Evolutionary conservation across 2,888 invertebrate genomes (phyloP).

Genomic region (Halictus ligatus): DNA sequence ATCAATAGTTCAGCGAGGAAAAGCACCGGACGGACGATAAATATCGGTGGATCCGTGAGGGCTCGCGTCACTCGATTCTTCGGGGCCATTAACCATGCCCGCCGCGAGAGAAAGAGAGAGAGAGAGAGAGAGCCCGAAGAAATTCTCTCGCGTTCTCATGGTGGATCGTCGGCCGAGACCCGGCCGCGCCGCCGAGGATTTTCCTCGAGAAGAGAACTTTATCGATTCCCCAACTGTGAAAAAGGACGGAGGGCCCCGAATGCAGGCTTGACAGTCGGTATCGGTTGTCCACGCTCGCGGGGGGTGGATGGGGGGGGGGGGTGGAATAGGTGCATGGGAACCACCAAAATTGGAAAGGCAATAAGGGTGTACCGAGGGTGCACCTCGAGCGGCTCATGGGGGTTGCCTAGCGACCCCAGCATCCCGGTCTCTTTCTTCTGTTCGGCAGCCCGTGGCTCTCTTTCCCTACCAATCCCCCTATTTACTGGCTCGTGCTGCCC

Average conservation of each 20-base stretch:
- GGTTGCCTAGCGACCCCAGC: slow-evolving; percentile 81
- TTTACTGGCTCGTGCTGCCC: slow-evolving; percentile 64
- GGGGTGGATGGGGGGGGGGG: neutral
- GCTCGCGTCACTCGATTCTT: slow-evolving; percentile 19
- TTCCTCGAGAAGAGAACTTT: slow-evolving; percentile 50
- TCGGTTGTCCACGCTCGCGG: slow-evolving; percentile 54
- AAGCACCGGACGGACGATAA: neutral
- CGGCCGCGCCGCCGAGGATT: slow-evolving; percentile 11
- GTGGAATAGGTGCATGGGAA: slow-evolving; percentile 67
- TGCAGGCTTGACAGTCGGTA: slow-evolving; percentile 71
- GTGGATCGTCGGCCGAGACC: neutral
- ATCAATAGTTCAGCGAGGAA: neutral
- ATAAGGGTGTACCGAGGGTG: slow-evolving; percentile 75
- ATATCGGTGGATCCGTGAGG: neutral
- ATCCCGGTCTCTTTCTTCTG: slow-evolving; percentile 66
- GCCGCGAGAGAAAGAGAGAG: neutral
- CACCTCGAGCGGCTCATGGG: slow-evolving; percentile 75
- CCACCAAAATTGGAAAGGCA: slow-evolving; percentile 81
- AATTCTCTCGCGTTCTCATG: slow-evolving; percentile 22
- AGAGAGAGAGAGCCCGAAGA: neutral
- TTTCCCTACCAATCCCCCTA: slow-evolving; percentile 64
- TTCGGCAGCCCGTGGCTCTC: slow-evolving; percentile 45
- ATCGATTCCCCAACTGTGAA: slow-evolving; percentile 59
- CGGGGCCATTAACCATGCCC: slow-evolving; percentile 22
- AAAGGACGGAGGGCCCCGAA: slow-evolving; percentile 50